Percentiles rank a stretch among this genome's conserved stretches.
phyloP scores from a whole-genome alignment of 1,140 invertebrate species.

The Plectrocnemia conspersa region DNA sequence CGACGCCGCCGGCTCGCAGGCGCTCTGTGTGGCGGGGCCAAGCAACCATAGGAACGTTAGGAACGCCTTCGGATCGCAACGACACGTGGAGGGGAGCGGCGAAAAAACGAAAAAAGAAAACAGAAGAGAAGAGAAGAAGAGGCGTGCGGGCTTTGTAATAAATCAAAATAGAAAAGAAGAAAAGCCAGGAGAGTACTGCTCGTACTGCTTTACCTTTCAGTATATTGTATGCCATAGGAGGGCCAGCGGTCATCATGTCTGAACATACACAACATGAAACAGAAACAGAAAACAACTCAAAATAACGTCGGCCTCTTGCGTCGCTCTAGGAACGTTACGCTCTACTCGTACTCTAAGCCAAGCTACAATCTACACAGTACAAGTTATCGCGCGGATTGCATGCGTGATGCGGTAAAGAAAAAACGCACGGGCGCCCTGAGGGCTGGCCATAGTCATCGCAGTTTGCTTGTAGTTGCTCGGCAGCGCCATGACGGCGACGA shows the following conservation, averaged over 20 bases:
- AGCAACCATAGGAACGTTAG: conserved; percentile 49
- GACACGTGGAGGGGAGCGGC: conserved; percentile 2
- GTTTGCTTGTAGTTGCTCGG: conserved; percentile 72
- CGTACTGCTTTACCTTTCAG: conserved; percentile 62
- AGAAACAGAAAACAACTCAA: conserved; percentile 61
- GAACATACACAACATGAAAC: conserved; percentile 55
- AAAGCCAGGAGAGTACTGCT: conserved; percentile 29
- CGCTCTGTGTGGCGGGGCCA: conserved; percentile 47
- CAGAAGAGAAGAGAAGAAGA: conserved; percentile 44
- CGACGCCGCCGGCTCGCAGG: conserved; percentile 39
- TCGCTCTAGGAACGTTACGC: too few species aligned
- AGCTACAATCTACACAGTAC: too few species aligned
- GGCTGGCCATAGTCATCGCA: conserved; percentile 60
- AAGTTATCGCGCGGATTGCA: too few species aligned
- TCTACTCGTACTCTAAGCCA: too few species aligned
- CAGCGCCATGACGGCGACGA: conserved; percentile 56
- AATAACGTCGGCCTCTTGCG: too few species aligned
- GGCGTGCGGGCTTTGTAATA: conserved; percentile 43
- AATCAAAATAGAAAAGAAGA: conserved; percentile 42
- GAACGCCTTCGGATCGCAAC: conserved; percentile 49
- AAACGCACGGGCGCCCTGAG: conserved; percentile 52
- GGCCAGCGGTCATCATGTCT: conserved; percentile 69
- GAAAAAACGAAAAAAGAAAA: conserved; percentile 14
- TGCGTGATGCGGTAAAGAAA: conserved; percentile 11
- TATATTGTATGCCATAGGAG: conserved; percentile 71